Percentiles rank a stretch among this genome's conserved stretches.
phyloP scores from a whole-genome alignment of 2,888 invertebrate species.

The Clistopyga incitator region DNA sequence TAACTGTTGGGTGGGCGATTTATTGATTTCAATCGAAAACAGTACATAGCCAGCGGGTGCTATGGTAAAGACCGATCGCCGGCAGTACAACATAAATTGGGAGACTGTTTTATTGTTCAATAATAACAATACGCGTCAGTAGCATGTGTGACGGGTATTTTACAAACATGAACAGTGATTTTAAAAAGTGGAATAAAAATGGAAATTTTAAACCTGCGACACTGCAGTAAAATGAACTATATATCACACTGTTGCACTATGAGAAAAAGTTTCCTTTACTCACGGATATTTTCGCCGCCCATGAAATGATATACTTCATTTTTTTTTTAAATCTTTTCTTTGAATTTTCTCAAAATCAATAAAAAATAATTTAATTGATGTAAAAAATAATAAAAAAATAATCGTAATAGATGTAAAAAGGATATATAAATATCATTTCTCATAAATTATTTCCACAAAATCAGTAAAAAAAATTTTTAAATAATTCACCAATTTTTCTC shows the following conservation, averaged over 20 bases:
- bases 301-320: too few relatives aligned
- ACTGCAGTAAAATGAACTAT: neutral
- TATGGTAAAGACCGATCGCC: neutral
- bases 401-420: too few relatives aligned
- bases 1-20: neutral
- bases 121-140: slow-evolving; percentile 4
- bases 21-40: slow-evolving; percentile 20
- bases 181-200: slow-evolving; percentile 4
- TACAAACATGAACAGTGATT: slow-evolving; percentile 2
- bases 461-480: too few relatives aligned
- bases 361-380: too few relatives aligned
- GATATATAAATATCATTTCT: too few relatives aligned
- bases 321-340: too few relatives aligned
- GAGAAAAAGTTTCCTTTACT: too few relatives aligned
- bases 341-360: too few relatives aligned
- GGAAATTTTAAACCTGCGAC: neutral
- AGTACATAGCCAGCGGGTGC: neutral
- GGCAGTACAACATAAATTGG: neutral
- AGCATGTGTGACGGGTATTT: neutral
- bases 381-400: too few relatives aligned
- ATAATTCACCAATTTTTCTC: too few relatives aligned
- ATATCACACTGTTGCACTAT: neutral
- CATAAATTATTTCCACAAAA: too few relatives aligned
- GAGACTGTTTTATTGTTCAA: slow-evolving; percentile 3
- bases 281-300: too few relatives aligned